These are phyloP conservation scores for Orientallactaga bullata DNA, from an alignment of 2,113 vertebrate genomes.

Conservation along the genomic window DNA sequence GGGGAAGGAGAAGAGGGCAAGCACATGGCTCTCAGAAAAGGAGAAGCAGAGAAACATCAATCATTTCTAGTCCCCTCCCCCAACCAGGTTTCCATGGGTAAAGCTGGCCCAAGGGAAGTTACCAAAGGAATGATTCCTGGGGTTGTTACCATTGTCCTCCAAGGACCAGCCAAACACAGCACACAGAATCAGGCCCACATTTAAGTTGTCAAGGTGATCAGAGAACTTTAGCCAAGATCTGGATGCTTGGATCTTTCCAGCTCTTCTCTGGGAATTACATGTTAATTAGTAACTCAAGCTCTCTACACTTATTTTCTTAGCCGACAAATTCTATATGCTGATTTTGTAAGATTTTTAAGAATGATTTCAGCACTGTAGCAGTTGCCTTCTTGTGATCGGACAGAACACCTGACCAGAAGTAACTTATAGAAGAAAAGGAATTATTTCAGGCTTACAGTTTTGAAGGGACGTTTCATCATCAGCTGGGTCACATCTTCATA, in stretches of 20 bases:
- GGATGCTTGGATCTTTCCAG: not conserved
- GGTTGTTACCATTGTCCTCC: not conserved
- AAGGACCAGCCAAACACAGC: not conserved
- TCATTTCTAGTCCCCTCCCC: not conserved
- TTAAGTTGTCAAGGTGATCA: not conserved
- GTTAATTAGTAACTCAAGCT: not conserved
- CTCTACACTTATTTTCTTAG: not conserved
- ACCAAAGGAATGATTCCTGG: not conserved
- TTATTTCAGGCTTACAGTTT: too few relatives aligned
- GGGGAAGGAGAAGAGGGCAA: not conserved
- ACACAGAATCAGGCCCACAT: not conserved
- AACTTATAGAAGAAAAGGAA: too few relatives aligned
- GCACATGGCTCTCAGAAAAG: not conserved
- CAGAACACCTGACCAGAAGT: too few relatives aligned
- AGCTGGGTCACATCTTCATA: too few relatives aligned
- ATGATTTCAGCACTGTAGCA: not conserved
- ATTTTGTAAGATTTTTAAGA: slow-evolving; percentile 31
- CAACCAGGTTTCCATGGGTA: not conserved
- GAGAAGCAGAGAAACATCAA: not conserved
- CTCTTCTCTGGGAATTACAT: not conserved
- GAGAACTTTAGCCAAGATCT: not conserved
- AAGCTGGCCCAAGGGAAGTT: not conserved
- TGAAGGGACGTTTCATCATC: too few relatives aligned
- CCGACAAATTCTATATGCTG: not conserved
- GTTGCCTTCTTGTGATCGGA: too few relatives aligned